Evolutionary conservation across 2,113 vertebrate genomes (phyloP).

Genomic region (Gallinago paraguaiae): DNA sequence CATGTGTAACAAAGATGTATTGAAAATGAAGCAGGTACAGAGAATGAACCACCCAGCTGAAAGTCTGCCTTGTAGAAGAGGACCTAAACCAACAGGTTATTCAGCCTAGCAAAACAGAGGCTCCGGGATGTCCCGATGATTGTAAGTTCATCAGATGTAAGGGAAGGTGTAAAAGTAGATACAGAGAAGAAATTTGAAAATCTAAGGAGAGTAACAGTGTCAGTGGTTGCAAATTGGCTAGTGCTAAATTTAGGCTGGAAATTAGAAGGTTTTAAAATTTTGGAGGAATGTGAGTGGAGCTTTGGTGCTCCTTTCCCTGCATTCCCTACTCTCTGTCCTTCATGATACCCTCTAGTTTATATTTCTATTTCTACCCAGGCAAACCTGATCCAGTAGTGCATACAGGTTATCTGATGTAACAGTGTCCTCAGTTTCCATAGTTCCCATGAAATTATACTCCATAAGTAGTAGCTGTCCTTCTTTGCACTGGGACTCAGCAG

Average conservation of each 20-base stretch:
- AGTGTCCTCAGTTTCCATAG: background rate
- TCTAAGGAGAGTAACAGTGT: background rate
- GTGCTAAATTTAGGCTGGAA: background rate
- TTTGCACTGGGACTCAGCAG: background rate
- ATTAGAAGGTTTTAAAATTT: background rate
- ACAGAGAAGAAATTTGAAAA: background rate
- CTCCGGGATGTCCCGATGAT: background rate
- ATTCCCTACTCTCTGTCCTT: background rate
- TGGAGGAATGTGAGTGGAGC: background rate
- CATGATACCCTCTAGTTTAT: background rate
- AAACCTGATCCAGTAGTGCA: background rate
- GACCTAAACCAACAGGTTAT: background rate
- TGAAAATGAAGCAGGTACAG: slow-evolving; percentile 27
- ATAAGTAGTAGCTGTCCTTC: background rate
- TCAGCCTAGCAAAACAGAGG: background rate
- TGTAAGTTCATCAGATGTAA: background rate
- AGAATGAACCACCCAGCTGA: background rate
- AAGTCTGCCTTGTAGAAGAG: background rate
- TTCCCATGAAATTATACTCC: background rate
- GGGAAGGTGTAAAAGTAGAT: background rate
- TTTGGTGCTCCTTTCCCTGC: background rate
- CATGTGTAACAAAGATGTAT: background rate
- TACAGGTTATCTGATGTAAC: background rate
- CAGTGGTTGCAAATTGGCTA: background rate
- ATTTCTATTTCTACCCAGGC: background rate